Evolutionary conservation across 2,113 vertebrate genomes (phyloP).

Genomic region (Nothoprocta perdicaria): DNA sequence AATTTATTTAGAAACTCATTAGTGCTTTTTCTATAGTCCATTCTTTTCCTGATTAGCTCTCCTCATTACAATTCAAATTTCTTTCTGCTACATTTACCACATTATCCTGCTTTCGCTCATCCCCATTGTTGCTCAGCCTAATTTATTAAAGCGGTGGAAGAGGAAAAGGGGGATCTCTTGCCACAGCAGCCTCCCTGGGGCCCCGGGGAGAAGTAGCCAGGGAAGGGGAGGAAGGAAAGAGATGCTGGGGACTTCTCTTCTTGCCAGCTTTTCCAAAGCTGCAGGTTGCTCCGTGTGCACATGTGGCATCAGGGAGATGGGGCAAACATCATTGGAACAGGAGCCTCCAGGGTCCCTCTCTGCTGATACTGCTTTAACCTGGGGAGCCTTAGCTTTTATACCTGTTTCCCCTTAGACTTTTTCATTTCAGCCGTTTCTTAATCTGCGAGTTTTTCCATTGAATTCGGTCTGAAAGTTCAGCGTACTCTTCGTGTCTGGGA

Average conservation of each 20-base stretch:
- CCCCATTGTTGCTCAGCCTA: conserved; percentile 62
- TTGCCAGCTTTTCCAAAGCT: neutral
- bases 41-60: conserved; percentile 75
- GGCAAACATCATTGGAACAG: neutral
- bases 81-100: conserved; percentile 75
- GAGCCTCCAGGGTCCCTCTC: fast-evolving
- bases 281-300: fast-evolving
- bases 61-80: conserved; percentile 74
- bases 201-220: neutral
- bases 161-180: neutral
- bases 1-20: conserved; percentile 78
- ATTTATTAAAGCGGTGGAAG: conserved; percentile 61
- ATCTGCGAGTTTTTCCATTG: neutral
- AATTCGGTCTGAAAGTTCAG: neutral
- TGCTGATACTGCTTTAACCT: neutral
- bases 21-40: conserved; percentile 69
- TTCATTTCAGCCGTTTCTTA: neutral
- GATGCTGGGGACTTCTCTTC: neutral
- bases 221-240: neutral
- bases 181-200: neutral
- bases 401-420: neutral
- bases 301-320: neutral
- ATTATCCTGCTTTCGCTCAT: conserved; percentile 73
- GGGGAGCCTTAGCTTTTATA: neutral
- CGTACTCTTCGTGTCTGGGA: neutral